Conservation (phyloP, 2,113 vertebrate species). For the Aphelocoma coerulescens region DNA sequence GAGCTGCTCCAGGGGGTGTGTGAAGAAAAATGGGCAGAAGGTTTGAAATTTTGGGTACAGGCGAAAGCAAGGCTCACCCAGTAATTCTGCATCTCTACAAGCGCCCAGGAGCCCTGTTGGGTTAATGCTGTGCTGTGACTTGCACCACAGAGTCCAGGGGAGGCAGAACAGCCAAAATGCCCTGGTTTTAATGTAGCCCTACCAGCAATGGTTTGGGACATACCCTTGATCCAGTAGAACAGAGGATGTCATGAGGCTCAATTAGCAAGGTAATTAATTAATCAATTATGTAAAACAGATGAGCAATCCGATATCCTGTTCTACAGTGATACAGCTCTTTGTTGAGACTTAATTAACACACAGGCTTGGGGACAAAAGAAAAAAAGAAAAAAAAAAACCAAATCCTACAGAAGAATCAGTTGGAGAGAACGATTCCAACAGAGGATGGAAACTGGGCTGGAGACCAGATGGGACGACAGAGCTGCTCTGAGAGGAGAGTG, state of each 20-base stretch:
- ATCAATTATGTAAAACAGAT: conserved; percentile 63
- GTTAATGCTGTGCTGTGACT: rapidly evolving
- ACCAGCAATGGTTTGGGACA: neutral
- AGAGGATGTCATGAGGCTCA: neutral
- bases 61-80: neutral
- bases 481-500: neutral
- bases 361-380: conserved; percentile 1
- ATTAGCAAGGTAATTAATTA: conserved; percentile 63
- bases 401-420: neutral
- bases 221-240: neutral
- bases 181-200: neutral
- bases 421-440: neutral
- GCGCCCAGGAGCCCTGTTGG: neutral
- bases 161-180: neutral
- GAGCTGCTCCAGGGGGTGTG: neutral
- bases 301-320: conserved; percentile 14
- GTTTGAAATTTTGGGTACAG: neutral
- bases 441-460: neutral
- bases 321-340: conserved; percentile 11
- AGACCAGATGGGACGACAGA: neutral
- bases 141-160: neutral
- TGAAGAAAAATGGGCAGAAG: neutral
- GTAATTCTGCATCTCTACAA: neutral
- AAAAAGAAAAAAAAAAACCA: neutral
- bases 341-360: conserved; percentile 56